phyloP scores from a whole-genome alignment of 1,140 invertebrate species.

The Plectrocnemia conspersa region DNA sequence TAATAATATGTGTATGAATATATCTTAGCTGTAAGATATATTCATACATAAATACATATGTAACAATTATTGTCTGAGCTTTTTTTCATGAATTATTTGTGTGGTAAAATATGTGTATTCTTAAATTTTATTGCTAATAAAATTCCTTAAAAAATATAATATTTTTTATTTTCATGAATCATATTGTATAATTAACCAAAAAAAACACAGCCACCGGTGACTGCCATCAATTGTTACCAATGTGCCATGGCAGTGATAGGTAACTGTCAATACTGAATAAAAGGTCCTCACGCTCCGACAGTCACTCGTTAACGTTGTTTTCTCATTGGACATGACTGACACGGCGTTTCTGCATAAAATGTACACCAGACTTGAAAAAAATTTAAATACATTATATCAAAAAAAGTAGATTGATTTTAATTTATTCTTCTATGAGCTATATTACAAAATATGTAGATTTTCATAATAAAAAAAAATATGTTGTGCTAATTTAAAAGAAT shows the following conservation, averaged over 20 bases:
- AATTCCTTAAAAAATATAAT: slow-evolving; percentile 26
- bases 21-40: too few relatives aligned
- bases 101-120: slow-evolving; percentile 35
- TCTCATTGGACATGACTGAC: too few relatives aligned
- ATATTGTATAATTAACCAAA: neutral
- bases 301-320: too few relatives aligned
- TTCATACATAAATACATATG: slow-evolving; percentile 19
- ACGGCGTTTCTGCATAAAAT: too few relatives aligned
- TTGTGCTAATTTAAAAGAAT: too few relatives aligned
- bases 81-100: slow-evolving; percentile 33
- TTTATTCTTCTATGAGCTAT: too few relatives aligned
- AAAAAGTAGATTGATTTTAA: too few relatives aligned
- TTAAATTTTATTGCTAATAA: slow-evolving; percentile 36
- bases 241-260: neutral
- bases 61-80: slow-evolving; percentile 29
- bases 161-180: slow-evolving; percentile 14
- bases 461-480: too few relatives aligned
- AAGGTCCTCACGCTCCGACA: neutral
- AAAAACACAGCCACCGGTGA: neutral
- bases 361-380: too few relatives aligned
- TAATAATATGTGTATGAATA: too few relatives aligned
- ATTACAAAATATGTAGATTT: too few relatives aligned
- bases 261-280: neutral
- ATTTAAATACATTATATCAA: too few relatives aligned
- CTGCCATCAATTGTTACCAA: neutral